A percentile compares a stretch with the other conserved stretches of the same genome.
phyloP scores from a whole-genome alignment of 2,797 vertebrate species.

The Hemitrygon akajei region DNA sequence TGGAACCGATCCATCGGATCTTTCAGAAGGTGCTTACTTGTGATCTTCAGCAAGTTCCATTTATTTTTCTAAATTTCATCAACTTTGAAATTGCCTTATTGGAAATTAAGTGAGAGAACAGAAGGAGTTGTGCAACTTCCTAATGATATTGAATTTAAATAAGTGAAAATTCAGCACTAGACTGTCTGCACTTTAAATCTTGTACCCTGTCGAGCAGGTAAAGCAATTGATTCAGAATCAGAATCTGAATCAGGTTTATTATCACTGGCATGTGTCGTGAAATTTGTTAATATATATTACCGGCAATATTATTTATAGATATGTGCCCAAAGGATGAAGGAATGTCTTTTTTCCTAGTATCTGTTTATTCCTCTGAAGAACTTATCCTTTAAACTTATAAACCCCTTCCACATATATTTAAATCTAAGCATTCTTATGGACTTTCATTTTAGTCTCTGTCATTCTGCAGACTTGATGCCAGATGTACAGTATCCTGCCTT shows the following conservation, averaged over 20 bases:
- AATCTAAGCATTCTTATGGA: not conserved
- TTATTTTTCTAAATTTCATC: too few relatives aligned
- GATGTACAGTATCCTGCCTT: not conserved
- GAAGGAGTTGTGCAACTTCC: too few relatives aligned
- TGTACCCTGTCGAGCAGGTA: not conserved
- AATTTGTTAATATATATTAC: not conserved
- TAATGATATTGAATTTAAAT: not conserved
- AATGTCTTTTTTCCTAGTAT: not conserved
- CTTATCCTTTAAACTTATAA: not conserved
- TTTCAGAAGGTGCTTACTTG: too few relatives aligned
- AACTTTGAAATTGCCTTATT: too few relatives aligned
- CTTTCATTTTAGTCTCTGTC: not conserved
- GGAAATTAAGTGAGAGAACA: too few relatives aligned
- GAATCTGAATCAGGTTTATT: too few relatives aligned
- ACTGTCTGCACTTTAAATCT: too few relatives aligned
- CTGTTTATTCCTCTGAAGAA: not conserved
- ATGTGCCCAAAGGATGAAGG: not conserved
- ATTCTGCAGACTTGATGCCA: not conserved
- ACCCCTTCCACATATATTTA: not conserved
- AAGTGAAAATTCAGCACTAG: not conserved
- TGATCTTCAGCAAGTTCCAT: too few relatives aligned
- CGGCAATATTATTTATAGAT: not conserved
- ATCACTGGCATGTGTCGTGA: too few relatives aligned
- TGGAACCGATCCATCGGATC: too few relatives aligned
- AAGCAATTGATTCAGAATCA: not conserved